Percentiles rank a stretch among this genome's conserved stretches.
These are phyloP conservation scores for Bufotes viridis DNA, from an alignment of 2,797 vertebrate genomes.

Conservation along the genomic window DNA sequence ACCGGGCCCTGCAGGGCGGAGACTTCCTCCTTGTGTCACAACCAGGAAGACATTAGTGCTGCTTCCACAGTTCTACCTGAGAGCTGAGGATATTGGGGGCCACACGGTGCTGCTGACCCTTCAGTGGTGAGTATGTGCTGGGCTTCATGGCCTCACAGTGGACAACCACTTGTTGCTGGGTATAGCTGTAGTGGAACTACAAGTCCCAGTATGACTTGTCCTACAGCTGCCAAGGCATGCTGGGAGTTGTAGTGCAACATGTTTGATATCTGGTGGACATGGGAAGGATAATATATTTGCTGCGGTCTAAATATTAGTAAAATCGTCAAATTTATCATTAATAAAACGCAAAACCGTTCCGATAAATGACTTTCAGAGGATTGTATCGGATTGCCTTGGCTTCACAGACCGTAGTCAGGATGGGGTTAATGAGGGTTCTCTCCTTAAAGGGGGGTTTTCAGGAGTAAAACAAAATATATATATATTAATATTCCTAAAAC, in stretches of 20 bases:
- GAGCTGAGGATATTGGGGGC: not conserved
- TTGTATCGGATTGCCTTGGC: too few relatives aligned
- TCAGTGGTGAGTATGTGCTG: not conserved
- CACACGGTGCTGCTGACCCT: not conserved
- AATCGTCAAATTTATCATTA: too few relatives aligned
- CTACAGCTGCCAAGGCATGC: not conserved
- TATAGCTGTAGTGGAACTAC: not conserved
- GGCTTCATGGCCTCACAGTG: too few relatives aligned
- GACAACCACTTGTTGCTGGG: not conserved
- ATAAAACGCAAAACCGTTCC: too few relatives aligned
- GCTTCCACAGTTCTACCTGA: not conserved
- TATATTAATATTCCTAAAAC: too few relatives aligned
- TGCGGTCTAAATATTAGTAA: too few relatives aligned
- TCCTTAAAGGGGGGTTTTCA: not conserved
- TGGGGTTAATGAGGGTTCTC: not conserved
- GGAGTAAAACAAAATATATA: too few relatives aligned
- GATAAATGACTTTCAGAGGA: too few relatives aligned
- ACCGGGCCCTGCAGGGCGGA: not conserved
- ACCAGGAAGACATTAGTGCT: conserved; percentile 30
- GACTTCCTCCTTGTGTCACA: conserved; percentile 34
- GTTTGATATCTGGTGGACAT: too few relatives aligned
- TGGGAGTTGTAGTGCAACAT: conserved; percentile 2
- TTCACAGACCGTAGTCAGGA: too few relatives aligned
- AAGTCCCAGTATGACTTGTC: not conserved
- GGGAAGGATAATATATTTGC: too few relatives aligned